A percentile compares a stretch with the other conserved stretches of the same genome.
Conservation (phyloP, 2,797 vertebrate genomes). For the Malurus splendens region DNA sequence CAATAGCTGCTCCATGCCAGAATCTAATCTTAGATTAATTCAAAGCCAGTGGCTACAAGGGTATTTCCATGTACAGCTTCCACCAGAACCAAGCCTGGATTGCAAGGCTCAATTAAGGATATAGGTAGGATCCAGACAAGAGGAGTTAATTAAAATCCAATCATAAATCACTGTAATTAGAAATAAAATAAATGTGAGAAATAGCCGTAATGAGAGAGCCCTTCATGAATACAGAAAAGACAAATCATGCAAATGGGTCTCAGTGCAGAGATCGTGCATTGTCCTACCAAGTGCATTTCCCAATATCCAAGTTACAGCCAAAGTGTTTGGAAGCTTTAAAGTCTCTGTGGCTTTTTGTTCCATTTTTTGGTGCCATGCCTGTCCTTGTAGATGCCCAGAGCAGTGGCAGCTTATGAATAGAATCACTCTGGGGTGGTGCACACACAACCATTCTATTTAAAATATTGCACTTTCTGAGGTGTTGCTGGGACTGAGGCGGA, state of each 20-base stretch:
- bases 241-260: not conserved
- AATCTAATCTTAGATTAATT: not conserved
- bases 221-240: conserved; percentile 7
- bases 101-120: not conserved
- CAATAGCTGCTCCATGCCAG: not conserved
- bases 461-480: not conserved
- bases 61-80: not conserved
- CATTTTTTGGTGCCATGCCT: not conserved
- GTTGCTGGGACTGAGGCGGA: not conserved
- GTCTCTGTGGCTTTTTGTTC: not conserved
- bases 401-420: not conserved
- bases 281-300: not conserved
- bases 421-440: not conserved
- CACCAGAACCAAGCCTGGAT: not conserved
- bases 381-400: not conserved
- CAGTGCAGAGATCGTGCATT: rapidly evolving
- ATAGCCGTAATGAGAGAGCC: not conserved
- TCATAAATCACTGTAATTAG: conserved; percentile 44
- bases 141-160: conserved; percentile 34
- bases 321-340: not conserved
- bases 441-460: not conserved
- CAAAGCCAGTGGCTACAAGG: not conserved
- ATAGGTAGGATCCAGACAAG: conserved; percentile 10
- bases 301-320: not conserved
- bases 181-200: conserved; percentile 37